Conservation (phyloP, 2,113 vertebrate genomes). For the Ibidorhyncha struthersii region DNA sequence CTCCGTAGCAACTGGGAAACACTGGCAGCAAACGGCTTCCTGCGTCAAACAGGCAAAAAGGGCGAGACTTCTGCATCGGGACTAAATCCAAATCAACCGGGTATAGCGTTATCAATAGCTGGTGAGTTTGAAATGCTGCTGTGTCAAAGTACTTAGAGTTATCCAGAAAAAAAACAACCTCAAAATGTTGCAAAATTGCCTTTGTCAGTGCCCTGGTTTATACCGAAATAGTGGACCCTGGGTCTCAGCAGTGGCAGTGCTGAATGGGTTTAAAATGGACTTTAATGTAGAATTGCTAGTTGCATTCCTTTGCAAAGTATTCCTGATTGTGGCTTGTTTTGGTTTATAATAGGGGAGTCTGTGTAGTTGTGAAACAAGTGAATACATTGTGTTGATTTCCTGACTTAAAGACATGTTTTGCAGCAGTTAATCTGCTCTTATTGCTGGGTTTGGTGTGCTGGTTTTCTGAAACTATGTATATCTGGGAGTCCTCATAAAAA, state of each 20-base stretch:
- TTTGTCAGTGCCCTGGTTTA: neutral
- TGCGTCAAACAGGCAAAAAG: neutral
- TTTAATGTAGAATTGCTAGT: neutral
- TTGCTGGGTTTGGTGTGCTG: neutral
- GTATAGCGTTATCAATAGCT: neutral
- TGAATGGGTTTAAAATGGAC: neutral
- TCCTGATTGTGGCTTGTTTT: neutral
- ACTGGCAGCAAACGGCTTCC: neutral
- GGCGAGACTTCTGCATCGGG: neutral
- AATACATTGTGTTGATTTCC: neutral
- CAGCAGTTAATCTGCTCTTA: neutral
- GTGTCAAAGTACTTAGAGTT: neutral
- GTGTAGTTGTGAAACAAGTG: neutral
- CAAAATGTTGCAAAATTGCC: neutral
- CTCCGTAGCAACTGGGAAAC: conserved; percentile 66
- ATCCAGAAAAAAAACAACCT: no score
- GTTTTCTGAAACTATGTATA: neutral
- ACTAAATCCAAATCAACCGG: neutral
- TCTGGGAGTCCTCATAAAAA: neutral
- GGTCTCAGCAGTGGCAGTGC: neutral
- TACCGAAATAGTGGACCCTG: neutral
- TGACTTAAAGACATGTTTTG: neutral
- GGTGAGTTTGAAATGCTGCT: conserved; percentile 13
- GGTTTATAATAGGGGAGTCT: neutral
- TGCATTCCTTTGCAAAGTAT: neutral